Evolutionary conservation across 2,888 invertebrate species (phyloP), one percentile per base, ranked within the genome.

Genomic region (Ichneumon xanthorius): DNA sequence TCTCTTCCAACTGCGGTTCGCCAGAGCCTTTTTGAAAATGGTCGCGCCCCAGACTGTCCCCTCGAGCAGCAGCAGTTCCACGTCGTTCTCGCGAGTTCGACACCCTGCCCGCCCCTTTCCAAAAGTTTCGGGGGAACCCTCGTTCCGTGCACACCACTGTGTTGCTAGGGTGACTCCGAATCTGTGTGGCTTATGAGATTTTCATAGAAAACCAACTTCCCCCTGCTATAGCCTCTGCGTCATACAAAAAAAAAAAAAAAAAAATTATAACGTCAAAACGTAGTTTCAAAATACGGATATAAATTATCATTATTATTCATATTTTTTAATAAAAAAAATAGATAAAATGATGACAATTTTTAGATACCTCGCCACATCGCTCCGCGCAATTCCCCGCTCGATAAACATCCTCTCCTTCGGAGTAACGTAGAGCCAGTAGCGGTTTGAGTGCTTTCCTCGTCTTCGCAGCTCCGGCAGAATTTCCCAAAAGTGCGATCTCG

Each of bases 401-500:
- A 37, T 5, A 55, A 37, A 53, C 33, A 71, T 40, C 16, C 5
- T 58, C 45, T 63, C 40, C 11, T 40, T 75, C 45, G 61, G 19
- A 61, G n/a, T 48, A 48, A 61, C 48, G n/a, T 26, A 75, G 30
- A 75, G 73, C 19, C 40, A 45, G n/a, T 63, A 45, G 45, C 9
- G 73, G 19, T 19, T 55, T 4, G 22, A n/a, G 45, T 75, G 45
- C 33, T 63, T 19, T 73, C 11, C 40, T 61, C 9, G 58, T 37
- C 61, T n/a, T n/a, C 45, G 45, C 19, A 88, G 86, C 86, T 84
- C 85, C 87, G 86, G 84, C 87, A 86, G 88, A 88, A 89, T 89
- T 88, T 89, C 85, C 79, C 85, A 82, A 81, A 86, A 88, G 82
- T 79, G 70, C 85, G 77, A 82, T 87, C 81, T 73, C 81, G 65